These are phyloP conservation scores for Eupristina koningsbergeri DNA, from an alignment of 1,140 invertebrate genomes.

Conservation along the genomic window DNA sequence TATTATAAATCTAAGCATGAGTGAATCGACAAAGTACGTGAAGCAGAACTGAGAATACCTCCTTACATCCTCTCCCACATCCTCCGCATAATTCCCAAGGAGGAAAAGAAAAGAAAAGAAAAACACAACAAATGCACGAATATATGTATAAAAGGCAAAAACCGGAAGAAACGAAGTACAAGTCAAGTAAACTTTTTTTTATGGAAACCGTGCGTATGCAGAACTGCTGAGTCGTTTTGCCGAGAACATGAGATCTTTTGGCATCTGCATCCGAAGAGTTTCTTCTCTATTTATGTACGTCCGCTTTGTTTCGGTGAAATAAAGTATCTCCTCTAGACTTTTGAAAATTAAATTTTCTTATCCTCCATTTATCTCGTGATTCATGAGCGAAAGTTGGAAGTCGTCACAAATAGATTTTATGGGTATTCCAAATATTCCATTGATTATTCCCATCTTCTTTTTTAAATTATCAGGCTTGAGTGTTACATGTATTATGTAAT, in stretches of 20 bases:
- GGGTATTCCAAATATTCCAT: too few relatives aligned
- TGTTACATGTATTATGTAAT: too few relatives aligned
- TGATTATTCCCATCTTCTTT: too few relatives aligned
- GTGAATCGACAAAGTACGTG: slow-evolving; percentile 57
- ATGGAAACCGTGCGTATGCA: not conserved
- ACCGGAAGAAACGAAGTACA: not conserved
- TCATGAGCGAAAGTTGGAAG: not conserved
- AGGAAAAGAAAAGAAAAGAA: not conserved
- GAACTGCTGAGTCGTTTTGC: slow-evolving; percentile 20
- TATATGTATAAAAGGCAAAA: not conserved
- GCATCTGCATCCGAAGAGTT: not conserved
- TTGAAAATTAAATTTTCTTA: not conserved
- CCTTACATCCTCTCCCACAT: slow-evolving; percentile 42
- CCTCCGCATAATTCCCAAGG: slow-evolving; percentile 15
- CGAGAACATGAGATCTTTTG: slow-evolving; percentile 9
- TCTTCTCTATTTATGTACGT: not conserved
- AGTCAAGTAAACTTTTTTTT: slow-evolving; percentile 39
- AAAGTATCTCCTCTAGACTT: not conserved
- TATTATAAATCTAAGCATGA: slow-evolving; percentile 57
- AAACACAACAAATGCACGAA: not conserved
- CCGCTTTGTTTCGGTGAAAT: not conserved
- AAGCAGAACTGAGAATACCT: slow-evolving; percentile 53
- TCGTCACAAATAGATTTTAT: not conserved
- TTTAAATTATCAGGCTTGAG: too few relatives aligned
- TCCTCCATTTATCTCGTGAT: not conserved